Percentiles rank a stretch among this genome's conserved stretches.
These are phyloP conservation scores for Drosophila glabriapex DNA, from an alignment of 2,888 invertebrate species.

Conservation along the genomic window DNA sequence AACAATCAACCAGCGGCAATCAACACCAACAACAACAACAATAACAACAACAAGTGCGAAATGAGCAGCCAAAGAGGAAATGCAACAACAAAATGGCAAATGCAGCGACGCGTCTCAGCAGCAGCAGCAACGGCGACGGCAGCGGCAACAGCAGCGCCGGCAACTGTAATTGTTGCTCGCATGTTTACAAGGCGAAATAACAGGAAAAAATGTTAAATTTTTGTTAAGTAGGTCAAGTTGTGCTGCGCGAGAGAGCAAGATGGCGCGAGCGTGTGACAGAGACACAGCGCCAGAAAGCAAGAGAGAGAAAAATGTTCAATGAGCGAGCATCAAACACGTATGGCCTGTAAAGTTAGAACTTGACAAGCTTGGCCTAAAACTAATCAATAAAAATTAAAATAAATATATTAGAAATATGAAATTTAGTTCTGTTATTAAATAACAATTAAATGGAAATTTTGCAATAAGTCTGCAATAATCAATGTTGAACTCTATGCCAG, in stretches of 20 bases:
- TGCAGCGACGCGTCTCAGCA: conserved; percentile 58
- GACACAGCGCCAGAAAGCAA: conserved; percentile 3
- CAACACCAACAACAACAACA: conserved; percentile 32
- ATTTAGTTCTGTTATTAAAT: not conserved
- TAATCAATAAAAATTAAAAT: not conserved
- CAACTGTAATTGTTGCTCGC: conserved; percentile 81
- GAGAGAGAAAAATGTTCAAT: conserved; percentile 24
- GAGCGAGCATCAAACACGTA: conserved; percentile 67
- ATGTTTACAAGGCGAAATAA: conserved; percentile 83
- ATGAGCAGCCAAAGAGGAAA: conserved; percentile 70
- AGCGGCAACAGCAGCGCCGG: conserved; percentile 58
- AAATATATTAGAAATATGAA: not conserved
- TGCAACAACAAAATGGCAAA: conserved; percentile 73
- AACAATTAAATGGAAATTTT: not conserved
- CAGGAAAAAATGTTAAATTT: conserved; percentile 83
- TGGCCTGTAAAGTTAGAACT: conserved; percentile 45
- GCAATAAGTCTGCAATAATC: not conserved
- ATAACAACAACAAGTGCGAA: conserved; percentile 73
- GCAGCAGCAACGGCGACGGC: conserved; percentile 25
- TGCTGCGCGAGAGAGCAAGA: conserved; percentile 40
- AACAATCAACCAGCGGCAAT: conserved; percentile 52
- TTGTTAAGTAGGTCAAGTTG: conserved; percentile 85
- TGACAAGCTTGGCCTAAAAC: conserved; percentile 1
- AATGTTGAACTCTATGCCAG: not conserved
- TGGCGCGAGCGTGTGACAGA: conserved; percentile 17